Evolutionary conservation across 1,140 invertebrate species (phyloP), one percentile per base, ranked within the genome.

Genomic region (Saccostrea cuccullata): DNA sequence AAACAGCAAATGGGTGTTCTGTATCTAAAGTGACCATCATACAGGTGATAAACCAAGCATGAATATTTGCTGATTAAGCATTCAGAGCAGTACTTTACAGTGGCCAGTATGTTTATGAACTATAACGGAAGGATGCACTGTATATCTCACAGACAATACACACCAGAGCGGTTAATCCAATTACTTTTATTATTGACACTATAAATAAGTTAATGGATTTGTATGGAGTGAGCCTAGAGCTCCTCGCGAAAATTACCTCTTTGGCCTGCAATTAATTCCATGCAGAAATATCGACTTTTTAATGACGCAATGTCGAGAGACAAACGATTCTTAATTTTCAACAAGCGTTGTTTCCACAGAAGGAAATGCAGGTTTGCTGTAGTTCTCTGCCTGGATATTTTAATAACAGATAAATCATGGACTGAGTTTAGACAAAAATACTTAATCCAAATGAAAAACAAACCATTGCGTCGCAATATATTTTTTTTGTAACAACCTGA

Each of bases 101-200:
- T 47, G 47, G 47, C 0, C 47, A 8, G 47, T 47, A 47, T 47
- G 6, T 47, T 8, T 47, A 47, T 8, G 47, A 47, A 47, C 47
- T 1, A 2, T 47, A 47, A 8, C 9, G 17, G 58, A 64, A 23
- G 26, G 70, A 12, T 77, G 70, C 70, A 36, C 58, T 13, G 70
- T 26, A 26, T 77, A 15, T 77, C 4, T 26, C 70, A 15, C 30
- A 26, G 70, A 30, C 70, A 77, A 26, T 30, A 77, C 70, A 77
- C 70, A 30, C 11, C 70, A 77, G 26, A 30, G 70, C 30, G 30
- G 26, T 77, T 77, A 77, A 77, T 77, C 70, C 26, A 77, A 77
- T 77, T 77, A 77, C 70, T 77, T 77, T 77, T 77, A 77, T 77
- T 77, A 77, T 77, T 77, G 70, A 77, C 70, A 77, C 70, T 30